Conservation (phyloP, 2,797 vertebrate species). For the Aldrovandia affinis region DNA sequence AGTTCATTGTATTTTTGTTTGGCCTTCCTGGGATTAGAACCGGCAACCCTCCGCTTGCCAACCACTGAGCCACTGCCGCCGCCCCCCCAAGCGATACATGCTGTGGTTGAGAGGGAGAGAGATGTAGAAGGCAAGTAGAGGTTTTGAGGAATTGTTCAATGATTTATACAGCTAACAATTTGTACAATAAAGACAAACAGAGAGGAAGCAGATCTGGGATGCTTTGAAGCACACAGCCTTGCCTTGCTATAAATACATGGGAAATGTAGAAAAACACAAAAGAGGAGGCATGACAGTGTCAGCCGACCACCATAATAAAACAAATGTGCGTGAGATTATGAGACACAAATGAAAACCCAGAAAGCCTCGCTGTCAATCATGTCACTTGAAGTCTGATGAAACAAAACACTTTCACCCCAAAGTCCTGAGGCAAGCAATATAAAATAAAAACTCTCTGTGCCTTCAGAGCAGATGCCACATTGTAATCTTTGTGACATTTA, state of each 20-base stretch:
- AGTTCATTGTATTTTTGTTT: no score
- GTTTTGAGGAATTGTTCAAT: not conserved
- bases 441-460: not conserved
- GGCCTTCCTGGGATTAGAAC: no score
- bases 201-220: not conserved
- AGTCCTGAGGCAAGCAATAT: constrained; percentile 12
- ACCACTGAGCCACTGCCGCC: no score
- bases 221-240: not conserved
- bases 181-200: constrained; percentile 23
- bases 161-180: not conserved
- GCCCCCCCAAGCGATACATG: no score
- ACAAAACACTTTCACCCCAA: constrained; percentile 11
- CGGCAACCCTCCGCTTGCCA: no score
- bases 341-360: not conserved
- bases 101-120: not conserved
- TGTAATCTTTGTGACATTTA: constrained; percentile 42
- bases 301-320: not conserved
- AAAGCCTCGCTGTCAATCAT: not conserved
- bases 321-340: constrained; percentile 14
- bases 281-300: constrained; percentile 7
- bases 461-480: constrained; percentile 44
- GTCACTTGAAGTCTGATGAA: not conserved
- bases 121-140: not conserved
- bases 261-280: not conserved
- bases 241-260: not conserved